Evolutionary conservation across 1,140 invertebrate genomes (phyloP).

Genomic region (Bombus vancouverensis): DNA sequence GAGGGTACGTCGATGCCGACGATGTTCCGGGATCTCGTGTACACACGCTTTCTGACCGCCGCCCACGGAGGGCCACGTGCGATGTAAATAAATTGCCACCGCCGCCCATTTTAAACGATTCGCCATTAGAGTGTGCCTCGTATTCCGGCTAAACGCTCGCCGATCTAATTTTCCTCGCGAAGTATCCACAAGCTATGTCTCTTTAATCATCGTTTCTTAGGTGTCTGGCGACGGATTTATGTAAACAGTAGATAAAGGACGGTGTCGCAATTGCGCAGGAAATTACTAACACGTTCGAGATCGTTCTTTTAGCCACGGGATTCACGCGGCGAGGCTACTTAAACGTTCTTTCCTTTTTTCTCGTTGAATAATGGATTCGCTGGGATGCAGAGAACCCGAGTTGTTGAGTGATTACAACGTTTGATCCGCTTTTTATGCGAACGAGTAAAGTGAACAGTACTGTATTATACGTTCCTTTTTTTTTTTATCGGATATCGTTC

Average conservation of each 20-base stretch:
- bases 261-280: conserved; percentile 1
- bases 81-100: conserved; percentile 52
- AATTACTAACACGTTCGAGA: conserved; percentile 10
- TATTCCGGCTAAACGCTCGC: conserved; percentile 1
- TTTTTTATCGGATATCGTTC: background rate
- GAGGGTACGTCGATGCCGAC: background rate
- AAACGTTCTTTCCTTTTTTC: background rate
- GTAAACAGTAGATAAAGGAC: conserved; percentile 33
- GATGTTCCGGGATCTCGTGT: conserved; percentile 21
- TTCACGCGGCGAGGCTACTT: background rate
- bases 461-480: no score
- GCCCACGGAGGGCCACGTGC: conserved; percentile 35
- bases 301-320: background rate
- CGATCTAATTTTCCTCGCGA: conserved; percentile 38
- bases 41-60: conserved; percentile 24
- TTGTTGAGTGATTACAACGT: background rate
- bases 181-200: background rate
- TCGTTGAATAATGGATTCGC: conserved; percentile 8
- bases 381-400: background rate
- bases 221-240: background rate
- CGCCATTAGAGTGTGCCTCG: conserved; percentile 26
- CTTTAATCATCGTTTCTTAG: background rate
- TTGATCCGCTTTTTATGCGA: background rate
- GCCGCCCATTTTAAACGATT: conserved; percentile 25
- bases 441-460: background rate